phyloP scores from a whole-genome alignment of 1,140 invertebrate genomes.

The Wiebesia pumilae region DNA sequence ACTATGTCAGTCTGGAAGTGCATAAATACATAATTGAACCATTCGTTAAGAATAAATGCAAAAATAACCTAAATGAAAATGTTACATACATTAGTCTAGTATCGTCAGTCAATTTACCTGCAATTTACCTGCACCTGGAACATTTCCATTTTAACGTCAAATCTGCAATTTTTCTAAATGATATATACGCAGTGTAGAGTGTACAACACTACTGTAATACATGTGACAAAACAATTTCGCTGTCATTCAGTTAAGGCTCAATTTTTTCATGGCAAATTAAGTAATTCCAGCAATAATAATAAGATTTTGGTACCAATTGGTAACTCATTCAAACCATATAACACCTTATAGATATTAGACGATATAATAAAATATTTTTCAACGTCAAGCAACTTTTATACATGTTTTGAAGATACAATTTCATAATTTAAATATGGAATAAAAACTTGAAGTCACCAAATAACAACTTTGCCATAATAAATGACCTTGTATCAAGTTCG shows the following conservation, averaged over 20 bases:
- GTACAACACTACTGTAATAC: neutral
- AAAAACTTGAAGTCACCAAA: neutral
- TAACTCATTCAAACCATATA: no score
- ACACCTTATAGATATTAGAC: no score
- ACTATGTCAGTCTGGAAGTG: constrained; percentile 1
- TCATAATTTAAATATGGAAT: neutral
- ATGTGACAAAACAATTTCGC: no score
- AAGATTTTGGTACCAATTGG: neutral
- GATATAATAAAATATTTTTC: no score
- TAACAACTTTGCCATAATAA: neutral
- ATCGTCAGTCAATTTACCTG: neutral
- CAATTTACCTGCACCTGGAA: neutral
- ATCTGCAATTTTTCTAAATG: neutral
- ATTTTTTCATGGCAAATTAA: neutral
- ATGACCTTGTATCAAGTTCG: neutral
- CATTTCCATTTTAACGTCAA: neutral
- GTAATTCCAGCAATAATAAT: neutral
- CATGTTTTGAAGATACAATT: neutral
- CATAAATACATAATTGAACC: neutral
- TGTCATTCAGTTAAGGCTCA: neutral
- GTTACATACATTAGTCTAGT: neutral
- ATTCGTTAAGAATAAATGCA: neutral
- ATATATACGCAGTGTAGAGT: neutral
- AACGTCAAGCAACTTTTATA: no score
- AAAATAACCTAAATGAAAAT: neutral